A percentile compares a stretch with the other conserved stretches of the same genome.
phyloP scores from a whole-genome alignment of 2,797 vertebrate genomes.

The Tarsius wallacei region DNA sequence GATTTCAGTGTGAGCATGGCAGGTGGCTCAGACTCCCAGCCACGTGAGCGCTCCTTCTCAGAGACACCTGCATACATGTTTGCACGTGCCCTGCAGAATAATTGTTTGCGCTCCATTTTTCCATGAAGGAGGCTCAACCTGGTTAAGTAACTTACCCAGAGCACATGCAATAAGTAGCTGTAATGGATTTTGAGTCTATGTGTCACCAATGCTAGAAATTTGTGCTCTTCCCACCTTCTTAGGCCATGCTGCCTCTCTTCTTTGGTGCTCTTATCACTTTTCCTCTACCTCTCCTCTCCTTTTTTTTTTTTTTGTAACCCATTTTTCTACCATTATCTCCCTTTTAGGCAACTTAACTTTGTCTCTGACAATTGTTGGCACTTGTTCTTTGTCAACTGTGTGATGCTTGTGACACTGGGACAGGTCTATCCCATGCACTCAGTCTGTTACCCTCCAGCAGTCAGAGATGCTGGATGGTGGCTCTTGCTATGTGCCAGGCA shows the following conservation, averaged over 20 bases:
- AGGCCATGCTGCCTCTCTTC: neutral
- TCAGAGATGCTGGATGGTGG: neutral
- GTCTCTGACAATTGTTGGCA: neutral
- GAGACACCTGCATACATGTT: neutral
- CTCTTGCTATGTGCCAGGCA: neutral
- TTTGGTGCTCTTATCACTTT: neutral
- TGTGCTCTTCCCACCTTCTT: no score
- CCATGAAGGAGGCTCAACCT: neutral
- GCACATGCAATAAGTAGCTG: no score
- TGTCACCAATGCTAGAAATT: neutral
- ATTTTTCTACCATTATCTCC: neutral
- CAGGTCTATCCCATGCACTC: neutral
- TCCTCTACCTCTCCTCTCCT: neutral
- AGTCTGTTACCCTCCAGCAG: neutral
- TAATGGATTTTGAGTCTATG: neutral
- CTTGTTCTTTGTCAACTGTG: neutral
- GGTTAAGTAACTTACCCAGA: neutral
- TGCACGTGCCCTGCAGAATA: neutral
- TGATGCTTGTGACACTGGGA: neutral
- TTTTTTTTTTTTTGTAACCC: neutral
- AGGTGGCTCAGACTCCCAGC: neutral
- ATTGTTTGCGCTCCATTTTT: neutral
- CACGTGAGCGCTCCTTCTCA: neutral
- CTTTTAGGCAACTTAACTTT: neutral
- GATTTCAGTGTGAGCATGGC: neutral